phyloP scores from a whole-genome alignment of 2,888 invertebrate species.

The Dynastes tityus region DNA sequence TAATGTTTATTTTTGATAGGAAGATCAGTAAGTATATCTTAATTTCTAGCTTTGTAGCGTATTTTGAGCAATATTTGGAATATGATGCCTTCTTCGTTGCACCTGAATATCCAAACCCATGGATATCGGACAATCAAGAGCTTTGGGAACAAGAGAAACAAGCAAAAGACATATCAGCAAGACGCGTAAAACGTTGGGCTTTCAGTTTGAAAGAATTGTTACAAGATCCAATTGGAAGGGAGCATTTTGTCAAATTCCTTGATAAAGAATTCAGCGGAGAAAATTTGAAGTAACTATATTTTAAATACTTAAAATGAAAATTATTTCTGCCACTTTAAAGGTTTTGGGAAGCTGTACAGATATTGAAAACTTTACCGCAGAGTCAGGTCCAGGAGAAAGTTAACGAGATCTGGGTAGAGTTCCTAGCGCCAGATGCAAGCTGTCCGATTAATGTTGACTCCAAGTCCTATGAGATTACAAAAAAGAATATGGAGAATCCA shows the following conservation, averaged over 20 bases:
- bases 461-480: slow-evolving; percentile 87
- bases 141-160: slow-evolving; percentile 98
- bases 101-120: slow-evolving; percentile 96
- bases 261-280: slow-evolving; percentile 99
- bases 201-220: slow-evolving; percentile 96
- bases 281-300: slow-evolving; percentile 87
- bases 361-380: slow-evolving; percentile 90
- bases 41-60: slow-evolving; percentile 82
- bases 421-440: slow-evolving; percentile 92
- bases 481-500: slow-evolving; percentile 85
- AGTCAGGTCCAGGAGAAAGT: slow-evolving; percentile 88
- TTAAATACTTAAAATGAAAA: not conserved
- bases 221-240: slow-evolving; percentile 94
- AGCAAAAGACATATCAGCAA: slow-evolving; percentile 92
- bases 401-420: slow-evolving; percentile 93
- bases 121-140: slow-evolving; percentile 96
- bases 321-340: slow-evolving; percentile 71
- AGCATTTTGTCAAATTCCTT: slow-evolving; percentile 96
- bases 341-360: slow-evolving; percentile 96
- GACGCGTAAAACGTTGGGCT: slow-evolving; percentile 97
- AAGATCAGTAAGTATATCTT: slow-evolving; percentile 37
- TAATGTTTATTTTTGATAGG: slow-evolving; percentile 26
- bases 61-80: slow-evolving; percentile 96
- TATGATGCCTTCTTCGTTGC: slow-evolving; percentile 96
- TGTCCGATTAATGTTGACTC: slow-evolving; percentile 99